Evolutionary conservation across 2,113 vertebrate species (phyloP).

Genomic region (Barnardius zonarius): DNA sequence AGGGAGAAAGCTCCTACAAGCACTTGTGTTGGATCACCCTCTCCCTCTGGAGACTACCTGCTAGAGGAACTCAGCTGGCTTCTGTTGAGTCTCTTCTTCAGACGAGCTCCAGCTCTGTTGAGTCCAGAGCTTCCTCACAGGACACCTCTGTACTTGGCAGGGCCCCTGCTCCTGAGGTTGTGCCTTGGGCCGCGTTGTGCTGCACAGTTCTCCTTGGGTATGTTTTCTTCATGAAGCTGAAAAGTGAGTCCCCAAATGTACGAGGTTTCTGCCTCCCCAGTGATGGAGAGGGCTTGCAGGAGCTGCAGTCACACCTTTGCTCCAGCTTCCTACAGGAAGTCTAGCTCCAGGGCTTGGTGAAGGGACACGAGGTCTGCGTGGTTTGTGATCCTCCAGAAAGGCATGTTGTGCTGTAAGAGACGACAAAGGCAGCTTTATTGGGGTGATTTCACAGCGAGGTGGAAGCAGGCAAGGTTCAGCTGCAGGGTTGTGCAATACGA

Average conservation of each 20-base stretch:
- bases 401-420: slow-evolving; percentile 93
- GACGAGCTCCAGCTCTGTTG: not conserved
- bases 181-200: not conserved
- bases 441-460: not conserved
- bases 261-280: slow-evolving; percentile 14
- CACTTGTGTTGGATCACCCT: slow-evolving; percentile 5
- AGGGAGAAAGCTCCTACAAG: slow-evolving; percentile 57
- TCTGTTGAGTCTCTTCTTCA: slow-evolving; percentile 15
- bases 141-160: not conserved
- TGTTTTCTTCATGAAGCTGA: slow-evolving; percentile 65
- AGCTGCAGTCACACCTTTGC: not conserved
- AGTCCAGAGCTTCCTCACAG: not conserved
- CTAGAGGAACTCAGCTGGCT: slow-evolving; percentile 4
- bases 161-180: not conserved
- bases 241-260: slow-evolving; percentile 37
- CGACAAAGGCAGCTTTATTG: not conserved
- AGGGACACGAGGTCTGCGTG: slow-evolving; percentile 94
- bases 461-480: not conserved
- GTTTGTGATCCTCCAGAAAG: slow-evolving; percentile 95
- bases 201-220: slow-evolving; percentile 58
- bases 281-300: not conserved
- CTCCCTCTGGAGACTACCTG: not conserved
- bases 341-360: slow-evolving; percentile 95
- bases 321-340: slow-evolving; percentile 85
- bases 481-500: not conserved